A percentile compares a stretch with the other conserved stretches of the same genome.
Evolutionary conservation across 2,888 invertebrate species (phyloP).

Genomic region (Agrilus biguttatus): DNA sequence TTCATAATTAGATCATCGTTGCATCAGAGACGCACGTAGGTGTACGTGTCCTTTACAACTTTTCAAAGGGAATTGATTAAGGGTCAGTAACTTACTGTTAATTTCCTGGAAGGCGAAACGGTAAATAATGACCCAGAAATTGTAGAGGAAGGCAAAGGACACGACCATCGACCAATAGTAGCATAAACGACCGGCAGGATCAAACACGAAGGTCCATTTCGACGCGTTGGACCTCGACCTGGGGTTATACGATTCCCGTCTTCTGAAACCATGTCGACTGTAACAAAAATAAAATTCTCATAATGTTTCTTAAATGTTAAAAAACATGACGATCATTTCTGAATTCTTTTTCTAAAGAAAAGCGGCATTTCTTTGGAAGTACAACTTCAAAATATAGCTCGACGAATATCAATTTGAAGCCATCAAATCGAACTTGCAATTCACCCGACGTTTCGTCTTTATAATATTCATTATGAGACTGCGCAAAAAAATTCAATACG

Average conservation of each 20-base stretch:
- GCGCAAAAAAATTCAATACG: too few species aligned
- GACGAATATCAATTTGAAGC: too few species aligned
- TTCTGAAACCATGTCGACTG: conserved; percentile 40
- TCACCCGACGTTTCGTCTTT: too few species aligned
- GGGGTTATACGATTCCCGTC: conserved; percentile 46
- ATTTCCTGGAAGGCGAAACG: conserved; percentile 98
- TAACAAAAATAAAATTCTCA: conserved; percentile 11
- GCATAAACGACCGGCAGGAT: conserved; percentile 91
- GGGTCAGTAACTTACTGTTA: conserved; percentile 47
- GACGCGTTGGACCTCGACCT: conserved; percentile 51
- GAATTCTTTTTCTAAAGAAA: too few species aligned
- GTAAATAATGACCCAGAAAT: conserved; percentile 97
- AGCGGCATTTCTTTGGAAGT: too few species aligned
- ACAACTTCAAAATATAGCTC: too few species aligned
- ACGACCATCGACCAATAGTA: conserved; percentile 98
- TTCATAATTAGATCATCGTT: not conserved
- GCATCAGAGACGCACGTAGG: not conserved
- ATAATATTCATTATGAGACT: too few species aligned
- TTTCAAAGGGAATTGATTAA: not conserved
- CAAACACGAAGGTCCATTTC: conserved; percentile 93
- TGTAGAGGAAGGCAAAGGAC: conserved; percentile 89
- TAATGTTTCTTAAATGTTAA: not conserved
- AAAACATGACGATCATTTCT: not conserved
- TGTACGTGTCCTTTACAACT: not conserved
- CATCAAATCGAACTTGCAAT: too few species aligned